Evolutionary conservation across 2,888 invertebrate species (phyloP), one percentile per base, ranked within the genome.

Genomic region (Drosophila siamana): DNA sequence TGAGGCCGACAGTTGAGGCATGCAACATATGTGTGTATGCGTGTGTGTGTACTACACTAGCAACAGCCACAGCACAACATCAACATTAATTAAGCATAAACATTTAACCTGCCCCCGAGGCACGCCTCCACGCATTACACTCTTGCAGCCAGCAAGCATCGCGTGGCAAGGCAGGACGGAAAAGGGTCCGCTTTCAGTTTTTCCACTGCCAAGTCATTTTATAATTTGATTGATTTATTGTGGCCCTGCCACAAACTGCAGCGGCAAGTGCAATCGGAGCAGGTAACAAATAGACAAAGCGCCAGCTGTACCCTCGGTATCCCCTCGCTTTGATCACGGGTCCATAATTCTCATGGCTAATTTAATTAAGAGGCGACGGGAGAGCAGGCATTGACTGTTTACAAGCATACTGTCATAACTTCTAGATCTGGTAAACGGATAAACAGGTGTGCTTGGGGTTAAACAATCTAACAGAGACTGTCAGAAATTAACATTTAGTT

Each of bases 1-100:
- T 70, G 64, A 46, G 46, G 44, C 86, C 67, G 67, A 19, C 73
- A 51, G 57, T 57, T 57, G 79, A 57, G 69, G 71, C 76, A 79
- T 80, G 80, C 78, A 78, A 73, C 78, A 78, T 73, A 73, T 76
- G 79, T 52, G 55, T 13, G 8, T n/a, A n/a, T n/a, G n/a, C n/a
- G n/a, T 15, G 30, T 30, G 30, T 30, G 30, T 30, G 30, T 30
- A 3, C 33, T 33, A 30, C 5, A 13, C 6, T 19, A 4, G 38
- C 61, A 59, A 36, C 55, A 43, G 26, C 65, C 11, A 28, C 22
- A 26, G 11, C 59, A 67, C 76, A 59, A 66, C 85, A 72, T 71
- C 78, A 64, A 72, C 84, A 79, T 86, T 86, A 86, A 86, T 86
- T 86, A 86, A 88, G 85, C 86, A 85, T 89, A 80, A 86, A 82